phyloP scores from a whole-genome alignment of 2,113 vertebrate species.

The Tiliqua scincoides region DNA sequence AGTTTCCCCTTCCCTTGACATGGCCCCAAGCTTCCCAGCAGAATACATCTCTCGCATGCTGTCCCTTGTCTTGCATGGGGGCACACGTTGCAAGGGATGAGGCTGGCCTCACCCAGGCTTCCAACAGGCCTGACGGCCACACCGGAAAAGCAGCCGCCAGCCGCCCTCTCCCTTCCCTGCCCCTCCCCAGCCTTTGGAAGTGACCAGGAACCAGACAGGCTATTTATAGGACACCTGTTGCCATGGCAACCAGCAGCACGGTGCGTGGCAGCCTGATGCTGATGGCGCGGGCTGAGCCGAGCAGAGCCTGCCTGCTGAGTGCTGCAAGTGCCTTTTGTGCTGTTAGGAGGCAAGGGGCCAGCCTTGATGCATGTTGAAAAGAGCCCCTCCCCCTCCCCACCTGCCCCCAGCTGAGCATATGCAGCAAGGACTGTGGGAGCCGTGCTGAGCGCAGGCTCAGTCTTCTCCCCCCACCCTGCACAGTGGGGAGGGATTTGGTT shows the following conservation, averaged over 20 bases:
- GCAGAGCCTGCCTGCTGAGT: neutral
- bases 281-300: neutral
- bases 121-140: too few relatives aligned
- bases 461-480: rapidly evolving
- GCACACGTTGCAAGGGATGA: too few relatives aligned
- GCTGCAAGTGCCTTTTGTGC: neutral
- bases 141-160: too few relatives aligned
- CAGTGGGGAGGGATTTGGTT: slow-evolving; percentile 18
- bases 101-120: too few relatives aligned
- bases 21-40: neutral
- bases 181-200: neutral
- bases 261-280: neutral
- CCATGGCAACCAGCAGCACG: neutral
- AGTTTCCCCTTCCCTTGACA: neutral
- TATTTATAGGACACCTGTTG: slow-evolving; percentile 30
- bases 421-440: neutral
- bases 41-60: too few relatives aligned
- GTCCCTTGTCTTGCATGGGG: too few relatives aligned
- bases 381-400: neutral
- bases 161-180: neutral
- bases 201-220: slow-evolving; percentile 5
- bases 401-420: neutral
- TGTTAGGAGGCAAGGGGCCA: neutral
- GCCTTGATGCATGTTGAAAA: too few relatives aligned
- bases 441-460: neutral